phyloP scores from a whole-genome alignment of 2,888 invertebrate genomes.

The Sarcophaga subvicina region DNA sequence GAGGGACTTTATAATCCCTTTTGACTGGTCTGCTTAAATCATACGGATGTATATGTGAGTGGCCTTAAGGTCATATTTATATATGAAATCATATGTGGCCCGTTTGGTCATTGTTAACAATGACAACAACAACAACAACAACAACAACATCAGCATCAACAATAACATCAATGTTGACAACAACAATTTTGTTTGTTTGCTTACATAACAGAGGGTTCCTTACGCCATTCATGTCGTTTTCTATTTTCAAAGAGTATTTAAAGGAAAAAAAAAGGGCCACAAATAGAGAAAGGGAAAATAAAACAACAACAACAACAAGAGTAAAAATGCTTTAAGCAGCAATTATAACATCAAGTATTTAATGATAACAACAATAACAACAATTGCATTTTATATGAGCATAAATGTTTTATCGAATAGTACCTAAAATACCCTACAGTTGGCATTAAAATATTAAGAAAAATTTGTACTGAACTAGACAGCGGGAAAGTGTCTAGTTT shows the following conservation, averaged over 20 bases:
- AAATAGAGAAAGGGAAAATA: background rate
- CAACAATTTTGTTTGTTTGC: background rate
- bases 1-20: constrained; percentile 36
- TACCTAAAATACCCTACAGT: background rate
- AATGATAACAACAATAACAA: constrained; percentile 21
- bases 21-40: background rate
- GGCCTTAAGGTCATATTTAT: constrained; percentile 60
- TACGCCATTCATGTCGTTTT: background rate
- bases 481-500: too few species aligned
- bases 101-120: constrained; percentile 47
- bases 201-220: background rate
- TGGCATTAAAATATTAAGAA: background rate
- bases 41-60: background rate
- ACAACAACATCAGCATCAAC: background rate
- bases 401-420: background rate
- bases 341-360: constrained; percentile 62
- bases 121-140: background rate
- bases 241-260: background rate
- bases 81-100: constrained; percentile 53
- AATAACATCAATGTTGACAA: background rate
- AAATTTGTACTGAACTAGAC: background rate
- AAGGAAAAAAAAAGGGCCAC: background rate
- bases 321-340: constrained; percentile 51
- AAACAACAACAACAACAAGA: background rate
- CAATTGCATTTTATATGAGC: background rate